phyloP scores from a whole-genome alignment of 2,888 invertebrate species.

The Piscicola geometra region DNA sequence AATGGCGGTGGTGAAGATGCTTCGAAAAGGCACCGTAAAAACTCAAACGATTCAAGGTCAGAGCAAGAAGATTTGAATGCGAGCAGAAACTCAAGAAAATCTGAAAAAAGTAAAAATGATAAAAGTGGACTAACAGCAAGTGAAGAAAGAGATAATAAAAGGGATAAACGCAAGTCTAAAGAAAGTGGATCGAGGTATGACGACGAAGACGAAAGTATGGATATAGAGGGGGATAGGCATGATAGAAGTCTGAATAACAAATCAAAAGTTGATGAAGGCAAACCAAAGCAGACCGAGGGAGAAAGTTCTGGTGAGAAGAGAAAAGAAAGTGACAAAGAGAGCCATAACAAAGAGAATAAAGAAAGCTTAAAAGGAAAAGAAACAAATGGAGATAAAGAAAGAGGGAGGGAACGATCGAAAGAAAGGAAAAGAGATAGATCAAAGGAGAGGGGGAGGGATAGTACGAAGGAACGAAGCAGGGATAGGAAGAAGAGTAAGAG shows the following conservation, averaged over 20 bases:
- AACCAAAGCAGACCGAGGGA: slow-evolving; percentile 38
- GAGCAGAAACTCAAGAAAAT: not conserved
- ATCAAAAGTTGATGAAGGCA: slow-evolving; percentile 26
- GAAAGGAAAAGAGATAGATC: slow-evolving; percentile 18
- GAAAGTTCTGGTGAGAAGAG: slow-evolving; percentile 30
- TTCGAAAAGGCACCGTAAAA: not conserved
- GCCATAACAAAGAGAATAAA: slow-evolving; percentile 21
- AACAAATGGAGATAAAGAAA: slow-evolving; percentile 16
- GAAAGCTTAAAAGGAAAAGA: slow-evolving; percentile 15
- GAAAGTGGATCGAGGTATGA: slow-evolving; percentile 10
- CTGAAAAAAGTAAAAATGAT: not conserved
- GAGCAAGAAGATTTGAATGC: not conserved
- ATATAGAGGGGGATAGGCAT: slow-evolving; percentile 13
- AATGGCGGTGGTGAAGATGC: slow-evolving; percentile 2
- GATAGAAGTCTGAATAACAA: slow-evolving; percentile 11
- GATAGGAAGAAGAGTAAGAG: not conserved
- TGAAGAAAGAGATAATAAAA: slow-evolving; percentile 13
- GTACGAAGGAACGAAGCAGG: slow-evolving; percentile 5
- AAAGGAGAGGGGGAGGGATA: slow-evolving; percentile 12
- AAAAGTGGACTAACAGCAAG: not conserved
- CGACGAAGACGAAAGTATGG: not conserved
- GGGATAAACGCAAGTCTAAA: slow-evolving; percentile 21
- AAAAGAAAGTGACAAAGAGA: slow-evolving; percentile 34
- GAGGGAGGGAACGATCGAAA: slow-evolving; percentile 29
- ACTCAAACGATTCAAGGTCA: not conserved